Conservation (phyloP, 2,113 vertebrate genomes). For the Hydrochoerus hydrochaeris region DNA sequence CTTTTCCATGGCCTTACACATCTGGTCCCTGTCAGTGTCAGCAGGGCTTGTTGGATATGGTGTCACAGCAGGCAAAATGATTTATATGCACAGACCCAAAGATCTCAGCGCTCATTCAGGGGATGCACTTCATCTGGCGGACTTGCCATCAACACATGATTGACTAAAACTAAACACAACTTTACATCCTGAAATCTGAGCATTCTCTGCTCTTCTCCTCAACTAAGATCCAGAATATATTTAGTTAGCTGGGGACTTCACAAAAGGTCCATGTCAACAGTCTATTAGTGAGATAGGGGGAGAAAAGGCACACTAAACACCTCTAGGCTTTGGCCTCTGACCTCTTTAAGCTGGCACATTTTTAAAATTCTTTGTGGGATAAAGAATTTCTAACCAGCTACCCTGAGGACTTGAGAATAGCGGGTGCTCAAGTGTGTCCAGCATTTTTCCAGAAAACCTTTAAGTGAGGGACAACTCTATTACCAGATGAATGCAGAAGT, state of each 20-base stretch:
- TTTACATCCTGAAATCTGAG: constrained; percentile 78
- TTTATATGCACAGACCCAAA: constrained; percentile 67
- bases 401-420: constrained; percentile 51
- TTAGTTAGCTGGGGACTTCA: constrained; percentile 80
- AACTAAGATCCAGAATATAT: constrained; percentile 72
- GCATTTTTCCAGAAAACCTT: constrained; percentile 60
- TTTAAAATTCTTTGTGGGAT: constrained; percentile 83
- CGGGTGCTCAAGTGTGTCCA: constrained; percentile 66
- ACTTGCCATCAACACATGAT: constrained; percentile 79
- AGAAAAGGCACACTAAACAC: constrained; percentile 83
- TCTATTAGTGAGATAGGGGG: constrained; percentile 81
- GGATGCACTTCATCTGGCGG: constrained; percentile 69
- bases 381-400: constrained; percentile 78
- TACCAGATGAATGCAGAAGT: not conserved
- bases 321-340: constrained; percentile 84
- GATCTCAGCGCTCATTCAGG: constrained; percentile 63
- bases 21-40: constrained; percentile 77
- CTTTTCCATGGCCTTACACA: constrained; percentile 65
- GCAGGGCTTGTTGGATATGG: constrained; percentile 55
- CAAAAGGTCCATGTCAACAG: constrained; percentile 83
- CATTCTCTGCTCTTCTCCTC: constrained; percentile 40
- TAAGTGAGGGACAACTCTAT: constrained; percentile 54
- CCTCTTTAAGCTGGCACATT: constrained; percentile 83
- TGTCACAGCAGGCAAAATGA: constrained; percentile 77
- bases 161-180: constrained; percentile 76